Conservation (phyloP, 1,140 invertebrate genomes). For the Rhopalosiphum padi region DNA sequence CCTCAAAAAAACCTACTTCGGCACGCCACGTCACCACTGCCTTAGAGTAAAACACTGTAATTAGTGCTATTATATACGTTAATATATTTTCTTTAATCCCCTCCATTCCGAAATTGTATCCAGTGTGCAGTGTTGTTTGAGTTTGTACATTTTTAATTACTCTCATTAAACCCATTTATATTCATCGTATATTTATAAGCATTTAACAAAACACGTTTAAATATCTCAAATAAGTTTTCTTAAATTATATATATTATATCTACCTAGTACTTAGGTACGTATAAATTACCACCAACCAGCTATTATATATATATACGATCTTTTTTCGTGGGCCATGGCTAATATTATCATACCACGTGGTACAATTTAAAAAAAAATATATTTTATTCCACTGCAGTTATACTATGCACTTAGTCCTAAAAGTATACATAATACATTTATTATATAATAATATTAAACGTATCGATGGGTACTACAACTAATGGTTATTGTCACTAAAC, state of each 20-base stretch:
- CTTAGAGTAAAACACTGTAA: slow-evolving; percentile 7
- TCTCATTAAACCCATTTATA: not conserved
- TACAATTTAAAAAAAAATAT: not conserved
- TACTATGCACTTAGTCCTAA: not conserved
- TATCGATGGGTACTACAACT: not conserved
- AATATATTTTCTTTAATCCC: not conserved
- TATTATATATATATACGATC: not conserved
- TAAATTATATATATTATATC: not conserved
- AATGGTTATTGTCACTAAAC: not conserved
- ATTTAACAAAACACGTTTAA: not conserved
- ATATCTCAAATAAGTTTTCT: not conserved
- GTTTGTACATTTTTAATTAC: not conserved
- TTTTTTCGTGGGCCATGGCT: not conserved
- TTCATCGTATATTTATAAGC: not conserved
- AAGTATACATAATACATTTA: not conserved
- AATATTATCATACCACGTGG: not conserved
- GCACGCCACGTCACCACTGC: no score
- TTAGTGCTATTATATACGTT: not conserved
- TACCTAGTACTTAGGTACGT: not conserved
- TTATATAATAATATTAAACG: not conserved
- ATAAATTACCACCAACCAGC: not conserved
- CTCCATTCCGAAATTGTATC: not conserved
- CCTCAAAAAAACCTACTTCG: no score
- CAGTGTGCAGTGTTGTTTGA: not conserved
- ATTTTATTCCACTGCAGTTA: not conserved